Evolutionary conservation across 1,140 invertebrate genomes (phyloP).

Genomic region (Drosophila rhopaloa): DNA sequence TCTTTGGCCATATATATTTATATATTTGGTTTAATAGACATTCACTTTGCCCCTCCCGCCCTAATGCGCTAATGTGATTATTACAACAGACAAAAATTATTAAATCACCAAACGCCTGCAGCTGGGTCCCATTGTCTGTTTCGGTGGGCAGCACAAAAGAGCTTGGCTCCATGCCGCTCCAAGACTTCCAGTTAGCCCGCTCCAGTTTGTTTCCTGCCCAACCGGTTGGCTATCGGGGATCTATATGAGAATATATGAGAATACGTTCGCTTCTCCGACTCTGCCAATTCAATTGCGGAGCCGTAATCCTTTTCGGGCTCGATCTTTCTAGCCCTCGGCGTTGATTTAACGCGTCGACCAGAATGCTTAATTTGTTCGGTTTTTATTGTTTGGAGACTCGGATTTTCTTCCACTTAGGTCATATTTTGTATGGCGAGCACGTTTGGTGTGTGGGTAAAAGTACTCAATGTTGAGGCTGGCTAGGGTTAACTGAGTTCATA

Average conservation of each 20-base stretch:
- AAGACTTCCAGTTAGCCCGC: conserved; percentile 45
- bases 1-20: background rate
- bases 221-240: conserved; percentile 74
- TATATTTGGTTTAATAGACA: conserved; percentile 19
- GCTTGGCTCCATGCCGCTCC: conserved; percentile 30
- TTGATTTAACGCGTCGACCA: conserved; percentile 25
- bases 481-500: conserved; percentile 51
- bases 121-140: conserved; percentile 54
- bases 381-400: conserved; percentile 18
- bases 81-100: conserved; percentile 54
- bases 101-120: conserved; percentile 46
- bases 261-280: conserved; percentile 17
- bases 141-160: conserved; percentile 32
- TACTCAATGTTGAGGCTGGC: conserved; percentile 44
- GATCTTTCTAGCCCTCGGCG: conserved; percentile 19
- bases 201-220: conserved; percentile 56
- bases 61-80: conserved; percentile 45
- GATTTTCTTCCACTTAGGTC: conserved; percentile 40
- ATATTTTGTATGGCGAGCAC: conserved; percentile 55
- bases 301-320: conserved; percentile 60
- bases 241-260: conserved; percentile 42
- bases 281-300: conserved; percentile 27
- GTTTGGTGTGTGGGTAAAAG: conserved; percentile 43
- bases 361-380: conserved; percentile 57
- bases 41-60: conserved; percentile 27